Evolutionary conservation across 2,888 invertebrate species (phyloP).

Genomic region (Phoronis australis): DNA sequence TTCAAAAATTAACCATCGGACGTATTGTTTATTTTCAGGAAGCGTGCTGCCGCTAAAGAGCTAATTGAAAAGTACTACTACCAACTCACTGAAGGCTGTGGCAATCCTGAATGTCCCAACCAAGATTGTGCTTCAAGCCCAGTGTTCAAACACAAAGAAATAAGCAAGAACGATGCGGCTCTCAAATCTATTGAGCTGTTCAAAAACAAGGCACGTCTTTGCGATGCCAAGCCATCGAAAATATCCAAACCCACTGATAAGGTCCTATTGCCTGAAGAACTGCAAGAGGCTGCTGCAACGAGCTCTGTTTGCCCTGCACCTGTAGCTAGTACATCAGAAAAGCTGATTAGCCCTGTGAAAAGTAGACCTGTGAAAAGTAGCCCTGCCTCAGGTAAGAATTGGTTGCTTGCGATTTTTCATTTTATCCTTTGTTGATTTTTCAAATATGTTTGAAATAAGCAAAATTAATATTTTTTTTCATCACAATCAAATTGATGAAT

Average conservation of each 20-base stretch:
- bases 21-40: constrained; percentile 42
- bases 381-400: too few species aligned
- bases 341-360: too few species aligned
- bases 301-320: not conserved
- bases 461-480: too few species aligned
- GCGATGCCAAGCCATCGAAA: constrained; percentile 57
- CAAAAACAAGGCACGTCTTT: constrained; percentile 75
- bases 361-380: too few species aligned
- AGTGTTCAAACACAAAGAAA: constrained; percentile 52
- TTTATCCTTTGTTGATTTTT: too few species aligned
- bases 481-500: too few species aligned
- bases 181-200: constrained; percentile 82
- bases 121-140: constrained; percentile 78
- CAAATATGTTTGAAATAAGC: too few species aligned
- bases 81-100: constrained; percentile 87
- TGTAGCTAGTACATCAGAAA: too few species aligned
- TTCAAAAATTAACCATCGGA: too few species aligned
- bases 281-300: not conserved
- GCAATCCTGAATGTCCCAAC: constrained; percentile 80
- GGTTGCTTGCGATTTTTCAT: too few species aligned
- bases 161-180: constrained; percentile 84
- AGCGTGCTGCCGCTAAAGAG: constrained; percentile 61
- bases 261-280: not conserved
- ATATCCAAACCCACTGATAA: constrained; percentile 25
- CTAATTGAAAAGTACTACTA: constrained; percentile 88